Conservation (phyloP, 2,888 invertebrate genomes). For the Drosophila neutralis region DNA sequence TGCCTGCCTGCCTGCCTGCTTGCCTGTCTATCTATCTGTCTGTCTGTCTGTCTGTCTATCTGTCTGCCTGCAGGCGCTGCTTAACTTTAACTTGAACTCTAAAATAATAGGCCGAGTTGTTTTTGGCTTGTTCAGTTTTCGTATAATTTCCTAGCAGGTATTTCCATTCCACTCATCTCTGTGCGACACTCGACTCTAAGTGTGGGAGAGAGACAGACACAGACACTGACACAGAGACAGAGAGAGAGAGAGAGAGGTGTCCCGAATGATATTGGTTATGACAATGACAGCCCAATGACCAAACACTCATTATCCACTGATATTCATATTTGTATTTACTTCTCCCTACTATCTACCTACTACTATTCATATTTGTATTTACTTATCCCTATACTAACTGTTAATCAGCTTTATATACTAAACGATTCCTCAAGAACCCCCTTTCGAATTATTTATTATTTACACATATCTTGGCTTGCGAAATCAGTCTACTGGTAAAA, state of each 20-base stretch:
- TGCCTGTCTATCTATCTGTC: background rate
- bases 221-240: background rate
- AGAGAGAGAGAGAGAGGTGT: background rate
- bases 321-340: background rate
- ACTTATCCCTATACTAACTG: background rate
- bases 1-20: background rate
- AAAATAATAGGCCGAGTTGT: slow-evolving; percentile 75
- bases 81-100: slow-evolving; percentile 81
- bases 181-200: slow-evolving; percentile 1
- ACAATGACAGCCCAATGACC: background rate
- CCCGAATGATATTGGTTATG: background rate
- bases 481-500: background rate
- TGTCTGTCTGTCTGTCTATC: background rate
- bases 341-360: background rate
- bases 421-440: background rate
- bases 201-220: background rate
- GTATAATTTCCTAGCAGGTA: slow-evolving; percentile 77
- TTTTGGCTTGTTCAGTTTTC: slow-evolving; percentile 77
- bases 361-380: too few species aligned
- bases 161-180: slow-evolving; percentile 68
- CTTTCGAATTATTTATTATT: background rate
- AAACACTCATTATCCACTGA: background rate
- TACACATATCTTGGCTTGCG: background rate
- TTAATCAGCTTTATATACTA: background rate
- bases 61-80: slow-evolving; percentile 67